These are phyloP conservation scores for Clarias fuscus DNA, from an alignment of 2,797 vertebrate genomes.

Conservation along the genomic window DNA sequence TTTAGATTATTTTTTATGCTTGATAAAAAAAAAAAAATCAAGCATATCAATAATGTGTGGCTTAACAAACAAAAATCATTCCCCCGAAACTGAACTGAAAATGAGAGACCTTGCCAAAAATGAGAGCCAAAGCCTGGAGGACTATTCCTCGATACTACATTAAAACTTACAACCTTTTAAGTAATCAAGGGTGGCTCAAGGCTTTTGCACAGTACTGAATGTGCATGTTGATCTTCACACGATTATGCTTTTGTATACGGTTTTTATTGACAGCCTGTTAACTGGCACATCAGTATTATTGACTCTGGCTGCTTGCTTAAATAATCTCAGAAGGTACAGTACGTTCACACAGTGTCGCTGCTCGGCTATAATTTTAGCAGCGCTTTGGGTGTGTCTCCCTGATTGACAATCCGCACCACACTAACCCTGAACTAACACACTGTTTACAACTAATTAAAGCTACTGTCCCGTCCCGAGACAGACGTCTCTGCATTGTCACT, in stretches of 20 bases:
- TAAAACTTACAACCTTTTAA: too few species aligned
- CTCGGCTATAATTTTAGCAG: not conserved
- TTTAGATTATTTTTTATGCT: too few species aligned
- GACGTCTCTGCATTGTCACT: slow-evolving; percentile 1
- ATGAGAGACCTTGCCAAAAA: too few species aligned
- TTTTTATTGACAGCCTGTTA: not conserved
- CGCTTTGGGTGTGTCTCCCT: slow-evolving; percentile 2
- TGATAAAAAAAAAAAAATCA: too few species aligned
- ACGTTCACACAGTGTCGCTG: not conserved
- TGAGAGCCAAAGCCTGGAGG: too few species aligned
- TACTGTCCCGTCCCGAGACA: not conserved
- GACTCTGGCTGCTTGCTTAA: not conserved
- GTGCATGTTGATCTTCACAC: not conserved
- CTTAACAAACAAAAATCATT: too few species aligned
- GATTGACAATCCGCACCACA: slow-evolving; percentile 21
- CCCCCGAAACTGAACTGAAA: too few species aligned
- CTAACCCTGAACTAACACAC: not conserved
- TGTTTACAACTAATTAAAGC: slow-evolving; percentile 4
- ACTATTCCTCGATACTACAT: too few species aligned
- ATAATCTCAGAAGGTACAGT: not conserved
- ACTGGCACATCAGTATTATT: not conserved
- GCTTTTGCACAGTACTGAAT: too few species aligned
- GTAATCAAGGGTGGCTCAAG: too few species aligned
- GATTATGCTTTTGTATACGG: not conserved
- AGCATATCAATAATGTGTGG: too few species aligned